A percentile compares a stretch with the other conserved stretches of the same genome.
phyloP scores from a whole-genome alignment of 2,888 invertebrate genomes.

The Chrysina gloriosa region DNA sequence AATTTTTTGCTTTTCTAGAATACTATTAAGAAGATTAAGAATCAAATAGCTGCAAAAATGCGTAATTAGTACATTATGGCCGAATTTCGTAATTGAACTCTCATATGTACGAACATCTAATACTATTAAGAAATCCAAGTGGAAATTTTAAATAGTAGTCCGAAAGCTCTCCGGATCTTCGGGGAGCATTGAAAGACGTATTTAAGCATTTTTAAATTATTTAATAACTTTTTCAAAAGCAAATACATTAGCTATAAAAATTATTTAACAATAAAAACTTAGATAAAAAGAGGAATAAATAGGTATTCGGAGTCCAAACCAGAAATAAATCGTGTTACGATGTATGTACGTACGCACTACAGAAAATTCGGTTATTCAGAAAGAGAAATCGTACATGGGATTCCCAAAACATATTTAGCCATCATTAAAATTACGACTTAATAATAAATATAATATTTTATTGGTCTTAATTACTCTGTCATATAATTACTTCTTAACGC shows the following conservation, averaged over 20 bases:
- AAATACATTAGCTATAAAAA: conserved; percentile 45
- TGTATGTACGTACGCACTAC: conserved; percentile 13
- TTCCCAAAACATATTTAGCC: not conserved
- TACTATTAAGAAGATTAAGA: no score
- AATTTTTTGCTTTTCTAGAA: no score
- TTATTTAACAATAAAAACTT: conserved; percentile 39
- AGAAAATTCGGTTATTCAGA: conserved; percentile 5
- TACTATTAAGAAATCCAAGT: not conserved
- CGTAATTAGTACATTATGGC: no score
- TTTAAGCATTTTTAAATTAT: conserved; percentile 44
- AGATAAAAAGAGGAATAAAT: conserved; percentile 17
- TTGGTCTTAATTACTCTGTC: conserved; percentile 44
- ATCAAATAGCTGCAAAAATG: no score
- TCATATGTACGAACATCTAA: no score
- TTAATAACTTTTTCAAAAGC: conserved; percentile 44
- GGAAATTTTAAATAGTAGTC: not conserved
- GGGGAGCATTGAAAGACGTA: conserved; percentile 12
- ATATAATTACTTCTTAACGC: conserved; percentile 42
- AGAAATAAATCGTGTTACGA: not conserved
- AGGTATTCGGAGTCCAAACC: not conserved
- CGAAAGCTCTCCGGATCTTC: not conserved
- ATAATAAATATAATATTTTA: conserved; percentile 28
- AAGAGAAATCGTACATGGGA: conserved; percentile 14
- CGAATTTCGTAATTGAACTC: no score
- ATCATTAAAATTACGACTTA: conserved; percentile 30